Base-by-base conservation (phyloP, 2,113 vertebrate species). In the Climacteris rufus region DNA sequence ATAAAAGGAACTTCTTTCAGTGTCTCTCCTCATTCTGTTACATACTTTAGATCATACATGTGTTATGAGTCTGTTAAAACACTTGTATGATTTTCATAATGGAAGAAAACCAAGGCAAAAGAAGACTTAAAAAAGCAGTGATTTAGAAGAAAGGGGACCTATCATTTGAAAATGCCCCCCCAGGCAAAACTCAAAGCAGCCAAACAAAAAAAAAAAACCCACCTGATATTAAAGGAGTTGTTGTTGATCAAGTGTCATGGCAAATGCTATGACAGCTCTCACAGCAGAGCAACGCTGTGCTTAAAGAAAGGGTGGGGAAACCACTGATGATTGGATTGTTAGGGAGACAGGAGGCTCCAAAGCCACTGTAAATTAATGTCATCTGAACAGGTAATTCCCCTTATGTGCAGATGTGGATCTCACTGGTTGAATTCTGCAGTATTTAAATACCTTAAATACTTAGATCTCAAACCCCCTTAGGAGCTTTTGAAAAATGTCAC, bases 11-110 rank as follows among this genome's bases (percentile, higher is more conserved):
- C n/a, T 72, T 49, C 22, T 57, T 74, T 45, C 40, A 65, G 50
- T 16, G 50, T 16, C 45, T 93, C 53, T 86, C 75, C 31, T 80
- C 12, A 0, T 74, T 76, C 53, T 61, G 16, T 56, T 53, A 27
- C 20, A 7, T 44, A 5, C n/a, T 78, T 0, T 2, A 31, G 44
- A 52, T 31, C 28, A 35, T 13, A 28, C 19, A 21, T 1, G 1
- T 56, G 49, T 45, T 52, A n/a, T 10, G 79, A 68, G 56, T 28
- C 33, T 72, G 21, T 49, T 77, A 61, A 44, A 90, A 53, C 53
- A 57, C 16, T 31, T 50, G 4, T 30, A 7, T 63, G 19, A 11
- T 57, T 94, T 74, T 56, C 40, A 10, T 65, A 25, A 83, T n/a
- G 47, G 50, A 60, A 42, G 31, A 45, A 52, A 70, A 91, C 37